Evolutionary conservation across 2,888 invertebrate genomes (phyloP).

Genomic region (Aricia artaxerxes): DNA sequence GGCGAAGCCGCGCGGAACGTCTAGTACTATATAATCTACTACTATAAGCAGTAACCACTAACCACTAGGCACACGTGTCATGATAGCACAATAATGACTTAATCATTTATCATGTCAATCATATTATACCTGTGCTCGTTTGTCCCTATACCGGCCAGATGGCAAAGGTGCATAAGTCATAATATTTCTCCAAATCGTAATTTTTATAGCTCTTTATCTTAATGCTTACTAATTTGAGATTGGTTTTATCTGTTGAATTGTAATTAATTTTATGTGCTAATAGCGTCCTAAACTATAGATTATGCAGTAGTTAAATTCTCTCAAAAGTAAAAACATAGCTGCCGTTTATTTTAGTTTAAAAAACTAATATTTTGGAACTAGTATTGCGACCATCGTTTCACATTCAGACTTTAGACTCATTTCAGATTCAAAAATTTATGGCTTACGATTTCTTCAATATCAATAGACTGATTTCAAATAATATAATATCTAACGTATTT

Average conservation of each 20-base stretch:
- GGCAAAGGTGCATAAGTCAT: not conserved
- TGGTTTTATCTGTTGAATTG: not conserved
- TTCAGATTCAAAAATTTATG: too few relatives aligned
- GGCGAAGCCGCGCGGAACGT: too few relatives aligned
- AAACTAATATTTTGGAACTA: not conserved
- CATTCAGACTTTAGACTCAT: too few relatives aligned
- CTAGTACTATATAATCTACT: too few relatives aligned
- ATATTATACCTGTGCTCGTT: not conserved
- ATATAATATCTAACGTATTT: too few relatives aligned
- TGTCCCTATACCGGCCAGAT: not conserved
- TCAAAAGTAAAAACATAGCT: not conserved
- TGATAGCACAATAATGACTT: slow-evolving; percentile 10
- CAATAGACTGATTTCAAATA: too few relatives aligned
- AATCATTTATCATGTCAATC: slow-evolving; percentile 9
- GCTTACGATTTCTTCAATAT: too few relatives aligned
- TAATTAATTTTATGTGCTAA: not conserved
- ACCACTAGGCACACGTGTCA: slow-evolving; percentile 9
- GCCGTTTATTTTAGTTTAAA: not conserved
- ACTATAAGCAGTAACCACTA: too few relatives aligned
- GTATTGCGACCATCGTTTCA: too few relatives aligned
- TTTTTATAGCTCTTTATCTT: not conserved
- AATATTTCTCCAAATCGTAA: not conserved
- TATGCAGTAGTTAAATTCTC: not conserved
- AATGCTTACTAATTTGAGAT: not conserved
- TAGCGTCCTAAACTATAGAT: not conserved